Conservation (phyloP, 2,797 vertebrate species). For the Acanthurus leucopareius region DNA sequence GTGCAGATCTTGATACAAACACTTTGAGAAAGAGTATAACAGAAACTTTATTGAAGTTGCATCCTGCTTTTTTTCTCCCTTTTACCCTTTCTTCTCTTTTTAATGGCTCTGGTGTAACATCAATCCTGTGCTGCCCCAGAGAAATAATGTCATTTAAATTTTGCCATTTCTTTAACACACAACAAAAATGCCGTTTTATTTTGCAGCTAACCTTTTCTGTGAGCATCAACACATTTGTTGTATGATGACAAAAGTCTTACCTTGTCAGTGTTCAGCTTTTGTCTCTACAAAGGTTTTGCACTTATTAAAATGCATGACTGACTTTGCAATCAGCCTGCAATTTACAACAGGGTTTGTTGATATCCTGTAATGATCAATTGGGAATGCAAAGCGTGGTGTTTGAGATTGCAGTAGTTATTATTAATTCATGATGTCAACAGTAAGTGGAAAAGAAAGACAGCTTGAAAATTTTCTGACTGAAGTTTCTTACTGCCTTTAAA, state of each 20-base stretch:
- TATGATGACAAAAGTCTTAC: not conserved
- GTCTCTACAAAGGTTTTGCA: conserved; percentile 11
- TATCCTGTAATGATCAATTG: conserved; percentile 40
- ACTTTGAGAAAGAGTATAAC: no score
- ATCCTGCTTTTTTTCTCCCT: not conserved
- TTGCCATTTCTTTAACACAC: not conserved
- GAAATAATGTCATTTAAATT: not conserved
- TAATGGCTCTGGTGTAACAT: not conserved
- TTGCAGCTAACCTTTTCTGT: not conserved
- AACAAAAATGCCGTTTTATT: not conserved
- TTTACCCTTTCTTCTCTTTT: not conserved
- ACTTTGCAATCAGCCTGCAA: conserved; percentile 40
- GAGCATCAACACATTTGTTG: not conserved
- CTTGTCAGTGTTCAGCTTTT: conserved; percentile 1
- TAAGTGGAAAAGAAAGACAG: not conserved
- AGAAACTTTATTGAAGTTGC: not conserved
- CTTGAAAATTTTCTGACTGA: not conserved
- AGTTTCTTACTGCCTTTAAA: not conserved
- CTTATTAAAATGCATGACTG: conserved; percentile 38
- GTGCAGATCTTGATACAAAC: no score
- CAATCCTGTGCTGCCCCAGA: not conserved
- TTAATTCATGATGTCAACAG: conserved; percentile 28
- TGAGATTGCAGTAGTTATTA: conserved; percentile 17
- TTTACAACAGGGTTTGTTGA: conserved; percentile 48
- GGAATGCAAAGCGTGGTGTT: conserved; percentile 32